Conservation (phyloP, 2,113 vertebrate genomes). For the Phalacrocorax aristotelis region DNA sequence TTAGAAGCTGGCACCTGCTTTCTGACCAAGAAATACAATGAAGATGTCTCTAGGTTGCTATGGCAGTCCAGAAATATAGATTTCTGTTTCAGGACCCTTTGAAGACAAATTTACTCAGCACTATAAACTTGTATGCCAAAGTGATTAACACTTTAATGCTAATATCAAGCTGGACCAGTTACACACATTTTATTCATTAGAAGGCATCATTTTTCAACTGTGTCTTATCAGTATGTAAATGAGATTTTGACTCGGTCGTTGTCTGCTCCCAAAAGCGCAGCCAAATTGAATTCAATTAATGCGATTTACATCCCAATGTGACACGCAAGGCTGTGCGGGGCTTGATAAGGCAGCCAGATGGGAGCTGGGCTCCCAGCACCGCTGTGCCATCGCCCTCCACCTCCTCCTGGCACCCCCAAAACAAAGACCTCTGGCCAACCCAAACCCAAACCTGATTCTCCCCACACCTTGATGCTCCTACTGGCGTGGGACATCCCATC, state of each 20-base stretch:
- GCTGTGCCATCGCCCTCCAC: not conserved
- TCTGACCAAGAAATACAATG: slow-evolving; percentile 50
- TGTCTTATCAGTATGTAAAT: slow-evolving; percentile 64
- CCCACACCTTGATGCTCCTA: not conserved
- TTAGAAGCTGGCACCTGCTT: slow-evolving; percentile 65
- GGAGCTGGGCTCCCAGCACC: not conserved
- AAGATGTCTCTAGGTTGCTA: slow-evolving; percentile 54
- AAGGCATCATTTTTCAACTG: slow-evolving; percentile 60
- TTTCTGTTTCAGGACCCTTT: slow-evolving; percentile 45
- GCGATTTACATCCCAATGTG: slow-evolving; percentile 62
- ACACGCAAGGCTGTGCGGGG: slow-evolving; percentile 14
- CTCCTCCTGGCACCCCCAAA: not conserved
- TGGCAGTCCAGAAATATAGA: slow-evolving; percentile 42
- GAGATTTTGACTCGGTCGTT: slow-evolving; percentile 46
- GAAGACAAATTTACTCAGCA: slow-evolving; percentile 53
- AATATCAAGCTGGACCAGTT: slow-evolving; percentile 63
- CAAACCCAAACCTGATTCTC: not conserved
- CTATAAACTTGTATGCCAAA: slow-evolving; percentile 52
- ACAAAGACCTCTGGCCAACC: not conserved
- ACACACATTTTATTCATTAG: slow-evolving; percentile 64
- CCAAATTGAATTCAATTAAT: slow-evolving; percentile 66
- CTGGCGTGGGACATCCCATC: not conserved
- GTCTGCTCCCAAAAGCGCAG: slow-evolving; percentile 52
- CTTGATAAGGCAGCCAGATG: slow-evolving; percentile 62
- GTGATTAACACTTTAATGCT: slow-evolving; percentile 65